Conservation (phyloP, 2,888 invertebrate species). For the Hydraecia micacea region DNA sequence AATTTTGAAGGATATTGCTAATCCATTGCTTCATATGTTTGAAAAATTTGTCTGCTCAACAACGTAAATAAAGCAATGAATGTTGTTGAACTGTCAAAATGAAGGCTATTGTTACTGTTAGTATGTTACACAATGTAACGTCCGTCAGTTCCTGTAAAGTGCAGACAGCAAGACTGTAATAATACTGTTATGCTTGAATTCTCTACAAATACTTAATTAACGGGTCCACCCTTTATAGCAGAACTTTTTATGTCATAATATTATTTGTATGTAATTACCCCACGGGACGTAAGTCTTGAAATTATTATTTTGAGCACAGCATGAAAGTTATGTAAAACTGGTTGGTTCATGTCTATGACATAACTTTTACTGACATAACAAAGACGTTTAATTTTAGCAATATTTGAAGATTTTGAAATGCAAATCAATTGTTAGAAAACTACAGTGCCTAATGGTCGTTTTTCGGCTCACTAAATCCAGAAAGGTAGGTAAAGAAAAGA, state of each 20-base stretch:
- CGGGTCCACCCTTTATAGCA: too few species aligned
- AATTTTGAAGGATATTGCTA: background rate
- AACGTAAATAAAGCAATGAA: too few species aligned
- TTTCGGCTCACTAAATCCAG: background rate
- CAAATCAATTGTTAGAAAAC: background rate
- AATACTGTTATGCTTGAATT: too few species aligned
- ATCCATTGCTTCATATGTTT: background rate
- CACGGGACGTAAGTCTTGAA: background rate
- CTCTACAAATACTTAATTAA: too few species aligned
- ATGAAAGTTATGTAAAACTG: background rate
- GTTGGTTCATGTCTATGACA: constrained; percentile 1
- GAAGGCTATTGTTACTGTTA: too few species aligned
- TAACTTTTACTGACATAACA: background rate
- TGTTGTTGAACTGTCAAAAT: too few species aligned
- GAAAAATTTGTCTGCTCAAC: background rate
- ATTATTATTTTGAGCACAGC: background rate
- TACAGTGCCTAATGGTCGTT: background rate
- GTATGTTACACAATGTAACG: too few species aligned
- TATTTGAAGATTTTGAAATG: background rate
- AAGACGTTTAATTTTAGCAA: background rate
- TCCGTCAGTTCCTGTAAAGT: too few species aligned
- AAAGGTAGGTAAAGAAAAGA: too few species aligned
- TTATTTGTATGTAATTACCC: too few species aligned
- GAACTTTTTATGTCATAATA: too few species aligned
- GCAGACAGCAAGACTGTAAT: too few species aligned